Evolutionary conservation across 2,113 vertebrate genomes (phyloP).

Genomic region (Cyanistes caeruleus): DNA sequence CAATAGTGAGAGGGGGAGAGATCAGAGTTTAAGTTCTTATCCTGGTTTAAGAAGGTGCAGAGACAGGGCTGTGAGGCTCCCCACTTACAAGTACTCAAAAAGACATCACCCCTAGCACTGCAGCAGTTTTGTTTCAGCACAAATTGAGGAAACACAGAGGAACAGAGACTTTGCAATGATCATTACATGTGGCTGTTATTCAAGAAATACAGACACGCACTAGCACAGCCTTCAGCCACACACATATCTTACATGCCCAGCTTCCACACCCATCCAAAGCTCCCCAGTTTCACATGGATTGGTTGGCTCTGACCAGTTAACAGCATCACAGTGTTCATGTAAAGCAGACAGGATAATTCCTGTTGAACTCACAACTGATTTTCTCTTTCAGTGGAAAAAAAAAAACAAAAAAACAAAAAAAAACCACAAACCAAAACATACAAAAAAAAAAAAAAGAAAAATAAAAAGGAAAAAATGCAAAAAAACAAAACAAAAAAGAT

Average conservation of each 20-base stretch:
- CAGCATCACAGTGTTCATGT: background rate
- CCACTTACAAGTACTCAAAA: background rate
- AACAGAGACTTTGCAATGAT: background rate
- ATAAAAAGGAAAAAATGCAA: no score
- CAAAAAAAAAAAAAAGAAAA: background rate
- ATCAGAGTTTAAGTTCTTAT: background rate
- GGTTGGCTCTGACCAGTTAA: background rate
- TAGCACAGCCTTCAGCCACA: background rate
- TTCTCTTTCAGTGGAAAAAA: background rate
- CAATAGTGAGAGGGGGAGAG: background rate
- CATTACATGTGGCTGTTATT: background rate
- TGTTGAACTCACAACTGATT: background rate
- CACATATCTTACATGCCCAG: fast-evolving
- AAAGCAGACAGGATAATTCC: background rate
- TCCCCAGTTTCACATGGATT: fast-evolving
- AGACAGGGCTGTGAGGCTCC: background rate
- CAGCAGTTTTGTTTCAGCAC: background rate
- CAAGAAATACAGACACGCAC: background rate
- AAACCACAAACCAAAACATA: no score
- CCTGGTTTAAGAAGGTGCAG: fast-evolving
- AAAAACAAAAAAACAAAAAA: background rate
- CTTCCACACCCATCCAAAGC: background rate
- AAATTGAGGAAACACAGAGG: background rate
- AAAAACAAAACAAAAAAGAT: background rate
- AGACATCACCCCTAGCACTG: background rate